phyloP scores from a whole-genome alignment of 1,140 invertebrate species.

The Drosophila nannoptera region DNA sequence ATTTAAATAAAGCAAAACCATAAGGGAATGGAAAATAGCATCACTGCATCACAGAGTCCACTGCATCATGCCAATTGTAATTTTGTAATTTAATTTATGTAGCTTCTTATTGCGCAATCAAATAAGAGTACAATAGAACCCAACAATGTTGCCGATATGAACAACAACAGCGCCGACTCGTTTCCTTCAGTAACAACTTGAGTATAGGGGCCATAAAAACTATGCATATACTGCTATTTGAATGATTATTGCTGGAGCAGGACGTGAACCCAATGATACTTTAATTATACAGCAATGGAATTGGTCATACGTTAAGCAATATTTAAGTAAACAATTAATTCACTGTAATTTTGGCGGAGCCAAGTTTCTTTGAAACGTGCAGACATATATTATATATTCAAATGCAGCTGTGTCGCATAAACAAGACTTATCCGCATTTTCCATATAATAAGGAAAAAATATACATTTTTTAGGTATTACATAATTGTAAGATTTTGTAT shows the following conservation, averaged over 20 bases:
- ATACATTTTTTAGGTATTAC: no score
- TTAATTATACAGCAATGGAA: conserved; percentile 48
- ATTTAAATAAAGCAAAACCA: no score
- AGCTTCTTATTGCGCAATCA: no score
- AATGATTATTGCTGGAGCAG: conserved; percentile 19
- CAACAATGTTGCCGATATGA: not conserved
- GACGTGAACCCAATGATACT: conserved; percentile 35
- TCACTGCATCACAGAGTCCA: no score
- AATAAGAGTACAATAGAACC: not conserved
- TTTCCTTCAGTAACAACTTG: conserved; percentile 3
- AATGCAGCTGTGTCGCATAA: no score
- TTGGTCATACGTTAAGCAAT: conserved; percentile 27
- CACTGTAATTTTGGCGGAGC: conserved; percentile 47
- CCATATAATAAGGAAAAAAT: no score
- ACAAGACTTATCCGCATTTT: no score
- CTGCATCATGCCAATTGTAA: no score
- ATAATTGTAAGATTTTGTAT: no score
- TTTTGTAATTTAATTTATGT: no score
- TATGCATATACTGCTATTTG: conserved; percentile 20
- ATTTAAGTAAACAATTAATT: conserved; percentile 39
- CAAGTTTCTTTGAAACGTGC: conserved; percentile 40
- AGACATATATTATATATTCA: no score
- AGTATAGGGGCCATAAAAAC: not conserved
- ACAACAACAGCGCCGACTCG: conserved; percentile 16
- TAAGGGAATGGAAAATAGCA: no score